A percentile compares a stretch with the other conserved stretches of the same genome.
Conservation (phyloP, 2,888 invertebrate genomes). For the Thera britannica region DNA sequence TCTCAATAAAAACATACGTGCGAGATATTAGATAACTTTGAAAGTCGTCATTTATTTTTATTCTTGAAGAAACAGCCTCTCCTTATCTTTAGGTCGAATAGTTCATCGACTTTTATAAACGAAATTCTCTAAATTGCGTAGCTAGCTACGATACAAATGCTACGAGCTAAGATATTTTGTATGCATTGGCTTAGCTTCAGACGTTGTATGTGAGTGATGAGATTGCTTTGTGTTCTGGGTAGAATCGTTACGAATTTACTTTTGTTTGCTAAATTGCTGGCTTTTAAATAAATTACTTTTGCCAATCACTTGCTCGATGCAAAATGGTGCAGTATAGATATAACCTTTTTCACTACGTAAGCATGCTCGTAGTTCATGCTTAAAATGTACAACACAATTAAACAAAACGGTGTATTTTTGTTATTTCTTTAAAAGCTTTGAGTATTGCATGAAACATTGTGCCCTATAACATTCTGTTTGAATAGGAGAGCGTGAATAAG, state of each 20-base stretch:
- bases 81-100: slow-evolving; percentile 16
- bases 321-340: background rate
- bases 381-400: no score
- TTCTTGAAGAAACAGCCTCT: slow-evolving; percentile 14
- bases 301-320: background rate
- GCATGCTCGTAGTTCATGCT: background rate
- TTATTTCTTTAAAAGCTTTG: background rate
- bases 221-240: slow-evolving; percentile 31
- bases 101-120: slow-evolving; percentile 23
- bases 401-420: background rate
- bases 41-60: slow-evolving; percentile 24
- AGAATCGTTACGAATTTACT: slow-evolving; percentile 10
- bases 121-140: slow-evolving; percentile 26
- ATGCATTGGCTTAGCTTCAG: slow-evolving; percentile 38
- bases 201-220: slow-evolving; percentile 27
- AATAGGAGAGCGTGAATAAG: background rate
- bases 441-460: background rate
- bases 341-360: background rate
- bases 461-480: background rate
- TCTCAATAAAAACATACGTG: slow-evolving; percentile 34
- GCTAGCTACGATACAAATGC: slow-evolving; percentile 30
- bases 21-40: slow-evolving; percentile 20
- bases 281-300: slow-evolving; percentile 18
- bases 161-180: slow-evolving; percentile 35
- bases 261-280: slow-evolving; percentile 13